Conservation (phyloP, 1,140 invertebrate genomes). For the Drosophila rufa region DNA sequence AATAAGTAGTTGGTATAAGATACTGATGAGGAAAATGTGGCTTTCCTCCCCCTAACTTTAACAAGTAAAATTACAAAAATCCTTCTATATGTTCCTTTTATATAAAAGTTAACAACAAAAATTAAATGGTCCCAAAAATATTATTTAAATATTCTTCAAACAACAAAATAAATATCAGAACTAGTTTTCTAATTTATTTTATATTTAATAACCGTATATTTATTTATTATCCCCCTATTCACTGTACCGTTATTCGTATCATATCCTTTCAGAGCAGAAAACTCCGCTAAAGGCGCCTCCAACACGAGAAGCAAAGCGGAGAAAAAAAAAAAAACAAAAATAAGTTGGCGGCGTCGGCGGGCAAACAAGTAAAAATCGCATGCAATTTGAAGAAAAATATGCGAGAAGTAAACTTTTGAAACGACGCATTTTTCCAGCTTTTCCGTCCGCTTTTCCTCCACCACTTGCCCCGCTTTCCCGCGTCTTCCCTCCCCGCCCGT, state of each 20-base stretch:
- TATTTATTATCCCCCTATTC: too few relatives aligned
- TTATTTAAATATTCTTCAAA: too few relatives aligned
- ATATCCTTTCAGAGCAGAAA: constrained; percentile 9
- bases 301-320: background rate
- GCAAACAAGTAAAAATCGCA: constrained; percentile 82
- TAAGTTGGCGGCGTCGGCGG: constrained; percentile 56
- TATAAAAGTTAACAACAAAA: too few relatives aligned
- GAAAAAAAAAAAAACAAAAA: constrained; percentile 40
- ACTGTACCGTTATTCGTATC: constrained; percentile 1
- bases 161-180: background rate
- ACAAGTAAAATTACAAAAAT: too few relatives aligned
- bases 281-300: constrained; percentile 3
- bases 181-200: background rate
- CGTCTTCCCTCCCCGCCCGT: too few relatives aligned
- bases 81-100: too few relatives aligned
- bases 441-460: constrained; percentile 3
- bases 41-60: too few relatives aligned
- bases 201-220: too few relatives aligned
- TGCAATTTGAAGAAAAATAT: constrained; percentile 83
- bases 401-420: constrained; percentile 82
- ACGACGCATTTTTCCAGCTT: constrained; percentile 71
- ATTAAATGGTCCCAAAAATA: too few relatives aligned
- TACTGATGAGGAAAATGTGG: too few relatives aligned
- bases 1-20: too few relatives aligned
- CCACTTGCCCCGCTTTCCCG: background rate